Base-by-base conservation (phyloP, 2,113 vertebrate species). In the Sebastes fasciatus region DNA sequence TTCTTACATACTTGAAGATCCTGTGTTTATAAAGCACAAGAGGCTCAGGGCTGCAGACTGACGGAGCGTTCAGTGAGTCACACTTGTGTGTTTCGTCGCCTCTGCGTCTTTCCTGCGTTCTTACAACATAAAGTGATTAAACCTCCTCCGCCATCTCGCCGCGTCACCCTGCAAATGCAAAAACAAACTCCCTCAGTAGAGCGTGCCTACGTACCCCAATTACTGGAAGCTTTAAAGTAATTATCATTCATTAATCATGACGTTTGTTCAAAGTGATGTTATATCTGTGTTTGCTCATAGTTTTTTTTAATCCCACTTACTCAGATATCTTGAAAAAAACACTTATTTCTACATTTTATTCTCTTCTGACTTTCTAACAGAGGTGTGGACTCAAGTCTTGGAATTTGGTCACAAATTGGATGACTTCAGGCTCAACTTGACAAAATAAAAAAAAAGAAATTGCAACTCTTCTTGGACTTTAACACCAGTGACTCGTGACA, bases 1-100 rank as follows among this genome's bases (percentile, higher is more conserved):
- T 55, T 0, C 48, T 55, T 0, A 26, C 60, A 67, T 66, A 43
- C 67, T 82, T 75, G 73, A 85, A 21, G 34, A 61, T 19, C 5
- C 19, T 63, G 64, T 83, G 77, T 85, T 86, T 88, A 77, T 61
- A 55, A 71, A 81, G 72, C 19, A 13, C 61, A 14, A 78, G 51
- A 21, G 71, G 55, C 14, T 70, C 45, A 13, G 34, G n/a, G 45
- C 83, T 52, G 26, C 65, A 62, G 13, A 19, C 63, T 78, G 64
- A 86, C 13, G 46, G 13, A 40, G 52, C 5, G 13, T 40, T 80
- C 74, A 74, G 10, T 52, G 72, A 82, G 6, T 60, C 73, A 14
- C 2, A 8, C 64, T 49, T 13, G 3, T 51, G 79, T 42, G 57
- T 11, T 26, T 82, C 12, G 40, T 66, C 54, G 71, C 77, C 40